Conservation (phyloP, 2,113 vertebrate species). For the Datnioides undecimradiatus region DNA sequence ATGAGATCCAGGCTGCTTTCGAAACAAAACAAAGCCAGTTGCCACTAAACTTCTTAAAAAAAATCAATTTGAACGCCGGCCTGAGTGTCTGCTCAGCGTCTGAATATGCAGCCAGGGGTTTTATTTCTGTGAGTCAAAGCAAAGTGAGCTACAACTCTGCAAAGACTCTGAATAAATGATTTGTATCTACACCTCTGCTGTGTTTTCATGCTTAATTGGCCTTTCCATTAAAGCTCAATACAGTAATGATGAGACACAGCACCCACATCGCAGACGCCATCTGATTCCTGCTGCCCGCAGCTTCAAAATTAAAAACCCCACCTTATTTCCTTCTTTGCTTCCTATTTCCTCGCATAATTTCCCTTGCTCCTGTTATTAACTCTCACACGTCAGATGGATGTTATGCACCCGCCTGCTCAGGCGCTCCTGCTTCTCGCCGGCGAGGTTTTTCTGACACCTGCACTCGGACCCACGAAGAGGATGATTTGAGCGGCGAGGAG, state of each 20-base stretch:
- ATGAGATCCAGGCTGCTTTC: constrained; percentile 17
- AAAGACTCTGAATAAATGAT: background rate
- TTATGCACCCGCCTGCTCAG: constrained; percentile 36
- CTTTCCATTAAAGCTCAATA: background rate
- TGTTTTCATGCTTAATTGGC: background rate
- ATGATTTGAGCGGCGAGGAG: constrained; percentile 43
- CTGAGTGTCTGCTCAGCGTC: background rate
- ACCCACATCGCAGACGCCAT: constrained; percentile 25
- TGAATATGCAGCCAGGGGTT: background rate
- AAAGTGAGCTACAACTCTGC: background rate
- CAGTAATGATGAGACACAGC: background rate
- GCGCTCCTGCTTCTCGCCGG: constrained; percentile 13
- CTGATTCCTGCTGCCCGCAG: constrained; percentile 12
- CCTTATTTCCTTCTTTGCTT: constrained; percentile 7
- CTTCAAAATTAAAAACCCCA: constrained; percentile 33
- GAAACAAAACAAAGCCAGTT: constrained; percentile 13
- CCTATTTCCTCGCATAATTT: constrained; percentile 22
- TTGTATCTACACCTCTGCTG: constrained; percentile 4
- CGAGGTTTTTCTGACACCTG: constrained; percentile 24
- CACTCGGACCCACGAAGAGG: constrained; percentile 22
- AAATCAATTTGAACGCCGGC: background rate
- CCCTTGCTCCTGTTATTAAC: constrained; percentile 23
- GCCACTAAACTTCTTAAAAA: constrained; percentile 6
- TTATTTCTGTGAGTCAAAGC: constrained; percentile 5
- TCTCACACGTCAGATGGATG: constrained; percentile 34